These are phyloP conservation scores for Molanna angustata DNA, from an alignment of 2,888 invertebrate species.

Conservation along the genomic window DNA sequence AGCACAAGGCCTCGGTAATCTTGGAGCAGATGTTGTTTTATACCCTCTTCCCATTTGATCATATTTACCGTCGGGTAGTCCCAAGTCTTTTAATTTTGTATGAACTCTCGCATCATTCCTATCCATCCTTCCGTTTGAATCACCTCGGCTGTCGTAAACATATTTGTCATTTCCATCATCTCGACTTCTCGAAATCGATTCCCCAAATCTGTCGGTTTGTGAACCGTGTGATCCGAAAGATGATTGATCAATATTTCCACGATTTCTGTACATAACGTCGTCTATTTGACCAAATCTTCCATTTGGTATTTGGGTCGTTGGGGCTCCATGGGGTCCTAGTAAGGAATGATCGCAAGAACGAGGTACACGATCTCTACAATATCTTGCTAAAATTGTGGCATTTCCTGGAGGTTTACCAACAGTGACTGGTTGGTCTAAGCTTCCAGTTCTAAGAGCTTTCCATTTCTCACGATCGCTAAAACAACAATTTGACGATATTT, in stretches of 20 bases:
- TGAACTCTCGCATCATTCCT: conserved; percentile 39
- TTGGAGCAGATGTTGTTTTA: conserved; percentile 34
- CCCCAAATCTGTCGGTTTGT: background rate
- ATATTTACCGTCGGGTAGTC: conserved; percentile 11
- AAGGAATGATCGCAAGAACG: conserved; percentile 81
- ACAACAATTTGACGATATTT: too few species aligned
- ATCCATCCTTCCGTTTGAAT: background rate
- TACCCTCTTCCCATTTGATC: conserved; percentile 2
- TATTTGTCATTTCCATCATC: background rate
- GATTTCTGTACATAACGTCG: background rate
- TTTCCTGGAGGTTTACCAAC: conserved; percentile 63
- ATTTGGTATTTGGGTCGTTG: conserved; percentile 24
- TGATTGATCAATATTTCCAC: background rate
- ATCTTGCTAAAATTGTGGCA: conserved; percentile 75
- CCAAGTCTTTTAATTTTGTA: conserved; percentile 9
- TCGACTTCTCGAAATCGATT: background rate
- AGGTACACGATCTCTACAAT: conserved; percentile 79
- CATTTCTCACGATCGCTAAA: conserved; percentile 42
- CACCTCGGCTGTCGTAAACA: conserved; percentile 32
- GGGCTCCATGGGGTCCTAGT: conserved; percentile 48
- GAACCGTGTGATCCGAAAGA: background rate
- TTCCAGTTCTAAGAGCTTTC: conserved; percentile 45
- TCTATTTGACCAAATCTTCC: background rate
- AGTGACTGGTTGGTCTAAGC: conserved; percentile 49
- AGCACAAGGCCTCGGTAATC: conserved; percentile 69